Evolutionary conservation across 2,113 vertebrate genomes (phyloP), one percentile per base, ranked within the genome.

Genomic region (Okapia johnstoni): DNA sequence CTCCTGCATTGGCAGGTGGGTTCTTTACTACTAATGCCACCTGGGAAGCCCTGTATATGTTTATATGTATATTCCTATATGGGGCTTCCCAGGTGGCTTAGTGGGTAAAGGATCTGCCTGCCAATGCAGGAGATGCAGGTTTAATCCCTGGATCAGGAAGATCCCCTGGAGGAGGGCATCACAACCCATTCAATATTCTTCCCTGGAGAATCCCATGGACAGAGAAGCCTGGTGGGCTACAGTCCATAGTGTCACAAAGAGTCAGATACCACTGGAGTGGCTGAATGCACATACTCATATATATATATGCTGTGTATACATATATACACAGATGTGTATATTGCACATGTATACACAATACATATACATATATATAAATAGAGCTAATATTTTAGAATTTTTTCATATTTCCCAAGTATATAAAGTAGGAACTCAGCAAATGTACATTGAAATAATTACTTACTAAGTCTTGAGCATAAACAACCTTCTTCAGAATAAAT

Each of bases 31-130:
- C 66, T 73, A 40, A 73, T 73, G 66, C 36, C 36, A 73, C 2
- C n/a, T 73, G 10, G n/a, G n/a, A 73, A 73, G n/a, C n/a, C n/a
- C 66, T 10, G 1, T 0, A 6, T 73, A 25, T 25, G 19, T 73
- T 73, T 40, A 40, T 25, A 40, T 40, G 2, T 23, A 40, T 73
- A 73, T 40, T 73, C 66, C 40, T 73, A 19, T 12, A 40, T 6
- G 36, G 66, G 66, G 66, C n/a, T 73, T 73, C 36, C n/a, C 19
- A 40, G 21, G 66, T 25, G 19, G 66, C 66, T 40, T 10, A 25
- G 10, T 73, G 66, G 66, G 66, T 13, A 40, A 73, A 73, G 36
- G n/a, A 73, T 6, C 66, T 0, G 0, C 36, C n/a, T 40, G 19
- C n/a, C 36, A 73, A 3, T 73, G 66, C 66, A 25, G 36, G 66